Base-by-base conservation (phyloP, 1,140 invertebrate species). In the Scaptomyza pallida region DNA sequence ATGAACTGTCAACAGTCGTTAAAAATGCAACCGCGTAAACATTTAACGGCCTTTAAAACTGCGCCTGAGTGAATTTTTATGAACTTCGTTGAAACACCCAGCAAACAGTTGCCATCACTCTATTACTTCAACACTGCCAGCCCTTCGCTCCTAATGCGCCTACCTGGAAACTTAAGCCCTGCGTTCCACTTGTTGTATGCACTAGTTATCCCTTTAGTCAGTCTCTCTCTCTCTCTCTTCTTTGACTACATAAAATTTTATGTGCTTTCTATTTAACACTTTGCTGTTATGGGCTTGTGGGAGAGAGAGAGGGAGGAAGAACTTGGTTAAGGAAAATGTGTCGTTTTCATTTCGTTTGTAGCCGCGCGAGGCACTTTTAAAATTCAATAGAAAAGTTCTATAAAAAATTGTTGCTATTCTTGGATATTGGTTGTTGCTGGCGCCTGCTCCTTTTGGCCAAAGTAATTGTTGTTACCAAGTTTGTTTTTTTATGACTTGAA, bases 41-140 rank as follows among this genome's bases (percentile, higher is more conserved):
- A 81, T 81, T 81, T 81, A 81, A 81, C 78, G 70, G 78, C 69
- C 78, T 69, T 81, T 81, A 81, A 81, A 81, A 65, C 50, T 82
- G 78, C 73, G 78, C 73, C 78, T 81, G 78, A 81, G 78, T 81
- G 78, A 81, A 81, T 81, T 81, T 81, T 81, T 81, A 81, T 81
- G 78, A 81, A 81, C 73, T 65, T 65, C 37, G 61, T 15, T 9
- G 0, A 5, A 12, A n/a, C n/a, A n/a, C 12, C 33, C 33, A 37
- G 33, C 59, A 10, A 43, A 37, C 52, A 55, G 48, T 16, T 2
- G 17, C 10, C 54, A 43, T 10, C 21, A 12, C 8, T 9, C 19
- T 10, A 30, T 15, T 26, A 26, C 9, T 26, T 35, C n/a, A n/a
- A n/a, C n/a, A n/a, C 13, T 19, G 19, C 37, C 47, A 12, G 23